phyloP scores from a whole-genome alignment of 1,140 invertebrate species.

The Sarcophaga bullata region DNA sequence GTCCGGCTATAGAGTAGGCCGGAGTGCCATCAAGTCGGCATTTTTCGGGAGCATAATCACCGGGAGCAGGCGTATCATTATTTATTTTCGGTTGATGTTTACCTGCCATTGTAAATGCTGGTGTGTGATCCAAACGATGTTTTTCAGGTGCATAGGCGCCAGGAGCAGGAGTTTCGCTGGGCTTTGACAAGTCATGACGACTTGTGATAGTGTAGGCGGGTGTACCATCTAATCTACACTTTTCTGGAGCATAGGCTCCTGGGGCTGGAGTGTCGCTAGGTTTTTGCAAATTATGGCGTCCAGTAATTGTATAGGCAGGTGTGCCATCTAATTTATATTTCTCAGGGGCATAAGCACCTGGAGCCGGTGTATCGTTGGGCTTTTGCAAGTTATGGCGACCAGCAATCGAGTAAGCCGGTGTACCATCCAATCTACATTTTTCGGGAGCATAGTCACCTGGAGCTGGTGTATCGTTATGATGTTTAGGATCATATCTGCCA shows the following conservation, averaged over 20 bases:
- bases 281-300: slow-evolving; percentile 65
- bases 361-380: slow-evolving; percentile 65
- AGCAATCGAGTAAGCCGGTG: slow-evolving; percentile 69
- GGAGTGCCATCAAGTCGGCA: slow-evolving; percentile 69
- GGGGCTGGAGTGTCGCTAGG: slow-evolving; percentile 65
- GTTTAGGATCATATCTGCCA: slow-evolving; percentile 67
- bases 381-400: slow-evolving; percentile 66
- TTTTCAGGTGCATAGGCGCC: slow-evolving; percentile 73
- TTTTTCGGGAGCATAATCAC: slow-evolving; percentile 82
- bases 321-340: slow-evolving; percentile 66
- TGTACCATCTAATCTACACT: slow-evolving; percentile 65
- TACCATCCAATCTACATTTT: slow-evolving; percentile 69
- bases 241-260: slow-evolving; percentile 71
- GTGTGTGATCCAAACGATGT: slow-evolving; percentile 69
- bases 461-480: slow-evolving; percentile 71
- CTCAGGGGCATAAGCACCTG: slow-evolving; percentile 68
- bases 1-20: slow-evolving; percentile 69
- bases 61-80: slow-evolving; percentile 73
- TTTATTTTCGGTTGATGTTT: slow-evolving; percentile 70
- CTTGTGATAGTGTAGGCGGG: slow-evolving; percentile 68
- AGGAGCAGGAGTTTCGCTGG: slow-evolving; percentile 64
- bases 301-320: slow-evolving; percentile 67
- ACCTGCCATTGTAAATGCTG: slow-evolving; percentile 71
- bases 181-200: slow-evolving; percentile 67
- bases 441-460: slow-evolving; percentile 81